phyloP scores from a whole-genome alignment of 2,113 vertebrate genomes.

The Pelusios castaneus region DNA sequence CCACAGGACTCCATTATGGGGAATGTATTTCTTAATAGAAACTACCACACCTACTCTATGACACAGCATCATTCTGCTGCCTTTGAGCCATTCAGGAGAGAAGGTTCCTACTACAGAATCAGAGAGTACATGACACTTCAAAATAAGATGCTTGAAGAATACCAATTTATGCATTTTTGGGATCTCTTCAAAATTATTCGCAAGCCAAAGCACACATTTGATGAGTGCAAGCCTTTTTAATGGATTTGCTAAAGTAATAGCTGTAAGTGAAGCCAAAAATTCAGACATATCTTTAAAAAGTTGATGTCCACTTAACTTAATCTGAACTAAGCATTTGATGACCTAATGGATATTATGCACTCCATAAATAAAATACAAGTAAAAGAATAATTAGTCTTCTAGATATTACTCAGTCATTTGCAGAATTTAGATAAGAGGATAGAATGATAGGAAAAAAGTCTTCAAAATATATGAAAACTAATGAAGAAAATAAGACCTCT shows the following conservation, averaged over 20 bases:
- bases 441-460: background rate
- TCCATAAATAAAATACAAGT: background rate
- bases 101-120: slow-evolving; percentile 4
- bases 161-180: background rate
- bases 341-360: background rate
- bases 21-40: background rate
- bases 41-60: background rate
- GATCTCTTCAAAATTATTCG: slow-evolving; percentile 15
- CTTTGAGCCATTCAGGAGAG: background rate
- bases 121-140: background rate
- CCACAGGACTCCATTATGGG: background rate
- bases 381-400: background rate
- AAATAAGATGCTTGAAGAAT: background rate
- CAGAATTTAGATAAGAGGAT: background rate
- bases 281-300: slow-evolving; percentile 1
- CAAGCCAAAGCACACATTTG: background rate
- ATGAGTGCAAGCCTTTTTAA: background rate
- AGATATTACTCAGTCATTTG: background rate
- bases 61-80: background rate
- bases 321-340: background rate
- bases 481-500: background rate
- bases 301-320: slow-evolving; percentile 28
- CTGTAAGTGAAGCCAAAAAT: slow-evolving; percentile 39
- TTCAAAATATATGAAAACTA: background rate
- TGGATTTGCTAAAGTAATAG: slow-evolving; percentile 52